Base-by-base conservation (phyloP, 2,113 vertebrate genomes). In the Andinoacara biseriatus region DNA sequence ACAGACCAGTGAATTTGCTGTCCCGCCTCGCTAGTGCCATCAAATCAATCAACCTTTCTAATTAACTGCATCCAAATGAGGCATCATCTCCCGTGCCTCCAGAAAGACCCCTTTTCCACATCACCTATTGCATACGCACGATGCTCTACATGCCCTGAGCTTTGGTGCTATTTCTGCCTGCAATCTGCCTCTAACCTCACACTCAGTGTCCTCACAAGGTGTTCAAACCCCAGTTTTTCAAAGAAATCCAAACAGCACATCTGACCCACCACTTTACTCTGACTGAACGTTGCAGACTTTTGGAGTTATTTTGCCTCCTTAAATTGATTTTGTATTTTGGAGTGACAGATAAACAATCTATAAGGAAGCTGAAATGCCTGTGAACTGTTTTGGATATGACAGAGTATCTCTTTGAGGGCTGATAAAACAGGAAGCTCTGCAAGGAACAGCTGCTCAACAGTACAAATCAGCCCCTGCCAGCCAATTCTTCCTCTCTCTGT, bases 1-100 rank as follows among this genome's bases (percentile, higher is more conserved):
- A 94, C 93, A 91, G 93, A 87, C 91, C 85, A 81, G 46, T 92
- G 94, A 92, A 89, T 93, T 74, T 62, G 84, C 89, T 72, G 80
- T 88, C 80, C 88, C 82, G 74, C 85, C 90, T 86, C 46, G 74
- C 86, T 60, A 83, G 87, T 88, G 89, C 90, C 93, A 93, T 95
- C 92, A 93, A 94, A 96, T 94, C 93, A 93, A 94, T 95, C 95
- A 94, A 88, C 91, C 90, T 84, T 86, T 87, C 92, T 94, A 93
- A 95, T 95, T 95, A 94, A 93, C 94, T 87, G 89, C 92, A 91
- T 92, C 94, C 91, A 94, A 95, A 95, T 94, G 87, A 93, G 86
- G 86, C 88, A 56, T 76, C 62, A 24, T 86, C 76, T 43, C 86
- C 43, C 67, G 76, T 69, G 81, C 80, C 52, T 89, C 33, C 49